Conservation (phyloP, 2,797 vertebrate genomes). For the Melanotaenia boesemani region DNA sequence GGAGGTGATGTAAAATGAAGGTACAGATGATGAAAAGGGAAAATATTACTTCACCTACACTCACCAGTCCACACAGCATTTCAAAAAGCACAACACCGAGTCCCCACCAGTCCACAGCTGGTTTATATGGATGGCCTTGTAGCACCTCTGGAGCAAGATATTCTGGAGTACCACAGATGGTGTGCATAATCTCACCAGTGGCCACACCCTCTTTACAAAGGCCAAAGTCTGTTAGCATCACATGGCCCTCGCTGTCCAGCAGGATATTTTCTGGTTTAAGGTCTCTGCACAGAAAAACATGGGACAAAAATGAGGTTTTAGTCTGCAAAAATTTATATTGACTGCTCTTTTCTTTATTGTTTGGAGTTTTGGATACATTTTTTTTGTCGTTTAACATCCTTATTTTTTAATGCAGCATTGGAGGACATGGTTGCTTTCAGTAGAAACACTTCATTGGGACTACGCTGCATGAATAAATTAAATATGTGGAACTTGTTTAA, state of each 20-base stretch:
- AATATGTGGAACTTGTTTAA: conserved; percentile 13
- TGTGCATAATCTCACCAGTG: conserved; percentile 89
- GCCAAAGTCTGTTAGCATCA: conserved; percentile 93
- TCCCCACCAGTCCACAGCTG: conserved; percentile 86
- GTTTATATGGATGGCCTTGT: conserved; percentile 77
- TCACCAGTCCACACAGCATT: conserved; percentile 85
- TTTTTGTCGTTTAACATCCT: conserved; percentile 83
- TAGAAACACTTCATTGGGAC: conserved; percentile 9
- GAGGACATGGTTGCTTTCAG: conserved; percentile 13
- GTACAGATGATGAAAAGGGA: background rate
- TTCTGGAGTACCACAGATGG: conserved; percentile 96
- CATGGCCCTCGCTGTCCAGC: conserved; percentile 89
- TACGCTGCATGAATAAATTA: conserved; percentile 22
- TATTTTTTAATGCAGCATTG: conserved; percentile 18
- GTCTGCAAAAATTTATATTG: conserved; percentile 45
- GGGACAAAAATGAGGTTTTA: conserved; percentile 78
- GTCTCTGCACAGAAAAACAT: conserved; percentile 79
- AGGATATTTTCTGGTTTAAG: conserved; percentile 93
- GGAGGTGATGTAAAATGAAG: background rate
- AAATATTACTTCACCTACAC: conserved; percentile 3
- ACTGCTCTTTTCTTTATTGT: background rate
- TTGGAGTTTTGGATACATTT: conserved; percentile 37
- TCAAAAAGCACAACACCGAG: conserved; percentile 85
- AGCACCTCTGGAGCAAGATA: conserved; percentile 87
- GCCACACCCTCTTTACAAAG: conserved; percentile 93